Percentiles rank a stretch among this genome's conserved stretches.
Evolutionary conservation across 2,797 vertebrate species (phyloP).

Genomic region (Acanthurus tractus): DNA sequence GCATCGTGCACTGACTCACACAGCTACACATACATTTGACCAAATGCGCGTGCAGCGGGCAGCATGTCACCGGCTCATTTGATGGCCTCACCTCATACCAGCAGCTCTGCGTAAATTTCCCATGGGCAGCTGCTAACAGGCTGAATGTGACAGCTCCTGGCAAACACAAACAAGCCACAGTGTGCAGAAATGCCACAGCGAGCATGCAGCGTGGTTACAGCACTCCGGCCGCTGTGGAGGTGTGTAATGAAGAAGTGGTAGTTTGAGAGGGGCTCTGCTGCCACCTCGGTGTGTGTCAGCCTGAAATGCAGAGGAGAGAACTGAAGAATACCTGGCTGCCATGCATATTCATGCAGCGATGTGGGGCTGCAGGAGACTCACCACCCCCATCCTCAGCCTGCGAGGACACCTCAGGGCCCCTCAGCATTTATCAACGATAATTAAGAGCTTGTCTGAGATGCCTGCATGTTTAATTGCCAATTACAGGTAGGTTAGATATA

Average conservation of each 20-base stretch:
- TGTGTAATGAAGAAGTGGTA: constrained; percentile 60
- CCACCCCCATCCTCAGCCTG: constrained; percentile 47
- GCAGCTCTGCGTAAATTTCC: constrained; percentile 68
- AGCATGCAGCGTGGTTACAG: constrained; percentile 51
- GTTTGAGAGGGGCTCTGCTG: constrained; percentile 57
- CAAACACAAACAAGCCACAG: constrained; percentile 67
- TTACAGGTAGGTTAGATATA: constrained; percentile 82
- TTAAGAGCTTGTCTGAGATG: constrained; percentile 84
- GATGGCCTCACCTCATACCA: constrained; percentile 60
- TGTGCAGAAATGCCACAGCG: constrained; percentile 55
- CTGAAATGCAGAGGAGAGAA: constrained; percentile 45
- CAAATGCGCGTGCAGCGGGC: constrained; percentile 22
- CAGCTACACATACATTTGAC: constrained; percentile 19
- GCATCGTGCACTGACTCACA: not conserved
- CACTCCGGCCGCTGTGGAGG: constrained; percentile 37
- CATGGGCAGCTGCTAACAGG: constrained; percentile 68
- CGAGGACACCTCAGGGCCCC: constrained; percentile 75
- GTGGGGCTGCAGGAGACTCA: constrained; percentile 53
- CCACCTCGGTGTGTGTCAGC: constrained; percentile 54
- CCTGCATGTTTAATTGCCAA: constrained; percentile 85
- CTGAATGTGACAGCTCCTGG: constrained; percentile 73
- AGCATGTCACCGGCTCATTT: constrained; percentile 55
- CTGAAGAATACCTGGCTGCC: constrained; percentile 56
- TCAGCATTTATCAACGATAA: constrained; percentile 83
- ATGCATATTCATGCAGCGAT: constrained; percentile 81